Evolutionary conservation across 1,140 invertebrate genomes (phyloP).

Genomic region (Lucilia sericata): DNA sequence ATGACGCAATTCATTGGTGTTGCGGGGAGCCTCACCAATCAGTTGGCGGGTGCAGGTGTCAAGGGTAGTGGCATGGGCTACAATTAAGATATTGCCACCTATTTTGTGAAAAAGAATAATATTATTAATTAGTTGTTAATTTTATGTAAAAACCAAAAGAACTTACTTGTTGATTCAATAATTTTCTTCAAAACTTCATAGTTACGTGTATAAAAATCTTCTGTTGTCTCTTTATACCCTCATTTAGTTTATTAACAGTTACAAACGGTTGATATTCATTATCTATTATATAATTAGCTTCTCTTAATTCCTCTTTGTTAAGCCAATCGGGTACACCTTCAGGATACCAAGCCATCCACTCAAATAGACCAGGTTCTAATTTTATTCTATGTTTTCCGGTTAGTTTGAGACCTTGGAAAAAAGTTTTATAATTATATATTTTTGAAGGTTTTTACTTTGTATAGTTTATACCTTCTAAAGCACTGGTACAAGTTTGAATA

Average conservation of each 20-base stretch:
- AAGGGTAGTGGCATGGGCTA: constrained; percentile 88
- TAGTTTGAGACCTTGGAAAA: constrained; percentile 52
- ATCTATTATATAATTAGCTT: constrained; percentile 84
- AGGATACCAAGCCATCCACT: constrained; percentile 93
- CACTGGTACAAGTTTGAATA: constrained; percentile 86
- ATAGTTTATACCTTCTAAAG: constrained; percentile 71
- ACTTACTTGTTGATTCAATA: constrained; percentile 60
- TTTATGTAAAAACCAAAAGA: neutral
- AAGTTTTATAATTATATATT: neutral
- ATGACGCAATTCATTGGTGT: constrained; percentile 75
- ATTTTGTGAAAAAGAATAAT: neutral
- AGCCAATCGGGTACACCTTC: constrained; percentile 85
- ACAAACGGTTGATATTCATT: constrained; percentile 77
- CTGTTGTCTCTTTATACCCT: constrained; percentile 59
- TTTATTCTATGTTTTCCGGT: constrained; percentile 70
- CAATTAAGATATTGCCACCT: constrained; percentile 83
- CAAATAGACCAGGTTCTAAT: constrained; percentile 91
- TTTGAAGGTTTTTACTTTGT: neutral
- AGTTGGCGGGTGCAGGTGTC: constrained; percentile 85
- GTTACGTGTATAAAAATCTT: constrained; percentile 65
- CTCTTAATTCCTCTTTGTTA: constrained; percentile 77
- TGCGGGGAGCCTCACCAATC: constrained; percentile 75
- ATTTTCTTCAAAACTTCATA: constrained; percentile 60
- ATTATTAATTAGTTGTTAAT: neutral
- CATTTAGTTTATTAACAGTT: constrained; percentile 55